Evolutionary conservation across 2,888 invertebrate genomes (phyloP).

Genomic region (Conchocele bisecta): DNA sequence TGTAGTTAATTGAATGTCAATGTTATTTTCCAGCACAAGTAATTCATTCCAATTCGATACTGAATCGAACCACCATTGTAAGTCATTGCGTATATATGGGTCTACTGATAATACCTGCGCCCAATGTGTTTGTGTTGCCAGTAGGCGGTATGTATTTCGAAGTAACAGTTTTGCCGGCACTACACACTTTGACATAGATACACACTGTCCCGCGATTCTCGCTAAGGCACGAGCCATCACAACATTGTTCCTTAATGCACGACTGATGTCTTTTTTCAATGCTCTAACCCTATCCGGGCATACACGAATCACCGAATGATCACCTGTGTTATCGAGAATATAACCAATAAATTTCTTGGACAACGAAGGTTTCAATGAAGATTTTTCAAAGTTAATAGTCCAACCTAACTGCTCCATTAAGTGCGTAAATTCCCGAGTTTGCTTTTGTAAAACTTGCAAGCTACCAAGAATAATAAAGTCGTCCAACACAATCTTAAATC

Average conservation of each 20-base stretch:
- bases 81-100: neutral
- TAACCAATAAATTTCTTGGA: constrained; percentile 3
- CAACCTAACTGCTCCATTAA: constrained; percentile 3
- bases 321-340: neutral
- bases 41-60: neutral
- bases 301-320: neutral
- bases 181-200: constrained; percentile 12
- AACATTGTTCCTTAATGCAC: neutral
- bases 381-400: constrained; percentile 1
- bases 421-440: no score
- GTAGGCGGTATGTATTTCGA: constrained; percentile 8
- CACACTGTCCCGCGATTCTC: constrained; percentile 15
- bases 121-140: constrained; percentile 1
- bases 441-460: no score
- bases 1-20: neutral
- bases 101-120: neutral
- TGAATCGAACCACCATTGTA: neutral
- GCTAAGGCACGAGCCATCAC: neutral
- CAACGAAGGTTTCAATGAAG: neutral
- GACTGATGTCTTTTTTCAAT: neutral
- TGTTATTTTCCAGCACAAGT: neutral
- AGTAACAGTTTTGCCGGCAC: constrained; percentile 15
- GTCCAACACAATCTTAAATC: constrained; percentile 14
- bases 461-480: constrained; percentile 16
- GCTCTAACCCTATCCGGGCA: neutral